These are phyloP conservation scores for Austrofundulus limnaeus DNA, from an alignment of 2,113 vertebrate species.

Conservation along the genomic window DNA sequence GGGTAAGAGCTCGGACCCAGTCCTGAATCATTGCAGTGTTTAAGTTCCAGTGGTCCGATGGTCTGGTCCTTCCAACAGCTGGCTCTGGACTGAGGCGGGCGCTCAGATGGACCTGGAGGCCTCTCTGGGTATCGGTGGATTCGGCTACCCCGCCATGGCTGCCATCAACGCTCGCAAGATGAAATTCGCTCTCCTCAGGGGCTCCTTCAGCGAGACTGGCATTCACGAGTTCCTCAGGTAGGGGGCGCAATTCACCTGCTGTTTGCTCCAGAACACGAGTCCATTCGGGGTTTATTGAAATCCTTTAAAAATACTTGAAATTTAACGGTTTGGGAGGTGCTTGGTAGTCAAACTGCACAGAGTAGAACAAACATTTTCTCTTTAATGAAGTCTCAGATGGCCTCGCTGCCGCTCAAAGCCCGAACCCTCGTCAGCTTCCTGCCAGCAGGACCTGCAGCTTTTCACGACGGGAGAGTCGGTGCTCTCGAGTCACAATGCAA, in stretches of 20 bases:
- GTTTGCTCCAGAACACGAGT: too few relatives aligned
- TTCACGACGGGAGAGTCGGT: too few relatives aligned
- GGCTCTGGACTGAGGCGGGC: slow-evolving; percentile 93
- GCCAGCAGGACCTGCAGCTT: too few relatives aligned
- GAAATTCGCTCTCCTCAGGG: slow-evolving; percentile 94
- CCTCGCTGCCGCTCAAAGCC: too few relatives aligned
- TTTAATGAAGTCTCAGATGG: too few relatives aligned
- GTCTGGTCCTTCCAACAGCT: slow-evolving; percentile 46
- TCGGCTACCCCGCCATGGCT: slow-evolving; percentile 96
- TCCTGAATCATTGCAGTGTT: background rate
- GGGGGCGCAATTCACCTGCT: background rate
- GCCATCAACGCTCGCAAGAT: slow-evolving; percentile 94
- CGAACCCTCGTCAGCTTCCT: too few relatives aligned
- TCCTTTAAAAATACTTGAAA: too few relatives aligned
- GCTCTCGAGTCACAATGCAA: too few relatives aligned
- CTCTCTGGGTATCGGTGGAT: slow-evolving; percentile 92
- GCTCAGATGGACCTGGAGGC: slow-evolving; percentile 90
- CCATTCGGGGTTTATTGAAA: too few relatives aligned
- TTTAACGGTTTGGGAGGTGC: too few relatives aligned
- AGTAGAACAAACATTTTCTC: too few relatives aligned
- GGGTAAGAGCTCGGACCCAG: slow-evolving; percentile 81
- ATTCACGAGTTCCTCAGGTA: slow-evolving; percentile 84
- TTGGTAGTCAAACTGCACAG: too few relatives aligned
- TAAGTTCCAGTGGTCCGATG: background rate
- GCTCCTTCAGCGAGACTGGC: slow-evolving; percentile 91